phyloP scores from a whole-genome alignment of 1,140 invertebrate genomes.

The Oppia nitens region DNA sequence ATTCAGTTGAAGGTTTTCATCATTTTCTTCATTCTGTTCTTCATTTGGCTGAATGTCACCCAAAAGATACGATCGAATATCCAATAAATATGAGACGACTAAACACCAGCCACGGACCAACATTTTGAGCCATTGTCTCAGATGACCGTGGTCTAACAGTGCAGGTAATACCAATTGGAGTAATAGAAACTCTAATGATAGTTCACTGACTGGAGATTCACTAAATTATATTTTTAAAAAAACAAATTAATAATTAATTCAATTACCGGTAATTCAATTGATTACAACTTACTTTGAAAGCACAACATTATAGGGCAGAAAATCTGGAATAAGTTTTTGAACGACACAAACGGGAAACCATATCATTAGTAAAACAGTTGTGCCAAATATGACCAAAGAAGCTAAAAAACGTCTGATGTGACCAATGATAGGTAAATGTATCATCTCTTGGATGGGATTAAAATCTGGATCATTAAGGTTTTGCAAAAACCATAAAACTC shows the following conservation, averaged over 20 bases:
- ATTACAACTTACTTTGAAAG: constrained; percentile 33
- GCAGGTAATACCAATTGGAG: constrained; percentile 93
- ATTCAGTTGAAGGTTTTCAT: constrained; percentile 15
- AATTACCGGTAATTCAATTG: neutral
- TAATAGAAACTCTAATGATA: constrained; percentile 78
- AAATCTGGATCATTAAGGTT: constrained; percentile 99
- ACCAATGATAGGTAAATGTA: constrained; percentile 77
- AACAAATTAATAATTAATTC: constrained; percentile 3
- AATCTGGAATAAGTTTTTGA: constrained; percentile 59
- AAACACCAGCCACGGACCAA: constrained; percentile 71
- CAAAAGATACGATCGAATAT: constrained; percentile 72
- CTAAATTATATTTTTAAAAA: constrained; percentile 11
- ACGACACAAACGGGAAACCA: constrained; percentile 83
- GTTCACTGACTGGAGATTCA: constrained; percentile 59
- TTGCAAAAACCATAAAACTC: constrained; percentile 87
- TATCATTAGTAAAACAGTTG: constrained; percentile 82
- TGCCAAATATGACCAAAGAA: constrained; percentile 89
- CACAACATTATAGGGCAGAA: constrained; percentile 80
- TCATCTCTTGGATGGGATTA: constrained; percentile 97
- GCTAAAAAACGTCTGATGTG: constrained; percentile 75
- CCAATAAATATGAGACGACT: constrained; percentile 62
- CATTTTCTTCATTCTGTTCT: constrained; percentile 15
- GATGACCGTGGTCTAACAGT: constrained; percentile 86
- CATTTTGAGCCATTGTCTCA: constrained; percentile 74
- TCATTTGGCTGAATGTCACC: constrained; percentile 37